Percentiles rank a stretch among this genome's conserved stretches.
phyloP scores from a whole-genome alignment of 2,113 vertebrate genomes.

The Dipodomys merriami region DNA sequence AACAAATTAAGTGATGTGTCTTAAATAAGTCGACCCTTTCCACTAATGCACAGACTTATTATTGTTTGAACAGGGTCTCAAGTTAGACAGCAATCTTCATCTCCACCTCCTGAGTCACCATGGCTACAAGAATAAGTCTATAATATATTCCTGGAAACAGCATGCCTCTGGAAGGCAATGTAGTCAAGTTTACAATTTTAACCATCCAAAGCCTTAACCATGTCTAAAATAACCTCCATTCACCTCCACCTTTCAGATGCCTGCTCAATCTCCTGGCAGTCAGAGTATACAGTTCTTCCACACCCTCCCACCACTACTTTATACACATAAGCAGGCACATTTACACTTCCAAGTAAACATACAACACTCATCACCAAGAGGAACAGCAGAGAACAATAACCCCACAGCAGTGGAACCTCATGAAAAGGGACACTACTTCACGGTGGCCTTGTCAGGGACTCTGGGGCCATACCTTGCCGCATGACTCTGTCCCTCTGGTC shows the following conservation, averaged over 20 bases:
- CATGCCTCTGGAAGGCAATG: neutral
- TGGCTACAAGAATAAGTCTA: too few relatives aligned
- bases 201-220: neutral
- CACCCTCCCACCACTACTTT: too few relatives aligned
- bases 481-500: constrained; percentile 97
- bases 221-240: neutral
- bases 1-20: neutral
- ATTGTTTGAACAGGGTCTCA: too few relatives aligned
- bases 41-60: neutral
- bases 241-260: neutral
- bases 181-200: neutral
- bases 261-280: neutral
- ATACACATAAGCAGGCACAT: accelerated
- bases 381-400: accelerated
- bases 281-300: neutral
- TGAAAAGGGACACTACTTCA: neutral
- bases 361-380: neutral
- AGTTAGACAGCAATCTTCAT: too few relatives aligned
- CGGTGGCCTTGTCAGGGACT: neutral
- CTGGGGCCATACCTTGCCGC: constrained; percentile 89
- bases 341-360: neutral
- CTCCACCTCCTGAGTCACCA: neutral
- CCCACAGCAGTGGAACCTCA: accelerated
- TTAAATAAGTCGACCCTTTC: neutral
- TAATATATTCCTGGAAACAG: neutral